A percentile compares a stretch with the other conserved stretches of the same genome.
Conservation (phyloP, 1,140 invertebrate genomes). For the Elymnias hypermnestra region DNA sequence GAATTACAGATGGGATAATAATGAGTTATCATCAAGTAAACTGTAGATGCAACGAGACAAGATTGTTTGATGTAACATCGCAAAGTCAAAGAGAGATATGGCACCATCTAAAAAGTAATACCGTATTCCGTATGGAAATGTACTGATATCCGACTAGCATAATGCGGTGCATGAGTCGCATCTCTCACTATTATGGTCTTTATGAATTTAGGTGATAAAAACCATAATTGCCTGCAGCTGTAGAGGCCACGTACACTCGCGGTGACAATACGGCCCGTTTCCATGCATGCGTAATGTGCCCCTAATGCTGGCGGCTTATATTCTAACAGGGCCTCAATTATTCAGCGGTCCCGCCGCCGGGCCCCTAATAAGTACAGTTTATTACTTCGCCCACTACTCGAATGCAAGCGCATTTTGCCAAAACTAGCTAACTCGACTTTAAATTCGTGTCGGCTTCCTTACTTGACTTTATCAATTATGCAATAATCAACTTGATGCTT, state of each 20-base stretch:
- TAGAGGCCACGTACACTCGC: conserved; percentile 13
- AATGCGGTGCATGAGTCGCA: conserved; percentile 7
- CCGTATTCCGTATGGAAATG: conserved; percentile 13
- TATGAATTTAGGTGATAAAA: too few species aligned
- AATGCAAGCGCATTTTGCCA: conserved; percentile 13
- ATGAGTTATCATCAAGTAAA: too few species aligned
- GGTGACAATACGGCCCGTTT: conserved; percentile 20
- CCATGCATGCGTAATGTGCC: conserved; percentile 28
- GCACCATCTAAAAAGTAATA: conserved; percentile 5
- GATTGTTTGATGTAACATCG: background rate
- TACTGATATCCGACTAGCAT: conserved; percentile 13
- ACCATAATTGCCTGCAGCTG: too few species aligned
- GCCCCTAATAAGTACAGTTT: conserved; percentile 18
- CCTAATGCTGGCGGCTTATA: conserved; percentile 24
- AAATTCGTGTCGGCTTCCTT: conserved; percentile 2
- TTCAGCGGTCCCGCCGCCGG: conserved; percentile 17
- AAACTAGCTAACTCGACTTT: conserved; percentile 11
- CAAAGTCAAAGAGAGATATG: background rate
- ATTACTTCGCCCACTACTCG: conserved; percentile 18
- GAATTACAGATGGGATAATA: too few species aligned
- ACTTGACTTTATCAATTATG: too few species aligned
- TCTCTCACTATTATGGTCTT: conserved; percentile 3
- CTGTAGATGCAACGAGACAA: too few species aligned
- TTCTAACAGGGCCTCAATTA: conserved; percentile 23
- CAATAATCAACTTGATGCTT: too few species aligned